Evolutionary conservation across 2,888 invertebrate genomes (phyloP).

Genomic region (Galerucella nymphaeae): DNA sequence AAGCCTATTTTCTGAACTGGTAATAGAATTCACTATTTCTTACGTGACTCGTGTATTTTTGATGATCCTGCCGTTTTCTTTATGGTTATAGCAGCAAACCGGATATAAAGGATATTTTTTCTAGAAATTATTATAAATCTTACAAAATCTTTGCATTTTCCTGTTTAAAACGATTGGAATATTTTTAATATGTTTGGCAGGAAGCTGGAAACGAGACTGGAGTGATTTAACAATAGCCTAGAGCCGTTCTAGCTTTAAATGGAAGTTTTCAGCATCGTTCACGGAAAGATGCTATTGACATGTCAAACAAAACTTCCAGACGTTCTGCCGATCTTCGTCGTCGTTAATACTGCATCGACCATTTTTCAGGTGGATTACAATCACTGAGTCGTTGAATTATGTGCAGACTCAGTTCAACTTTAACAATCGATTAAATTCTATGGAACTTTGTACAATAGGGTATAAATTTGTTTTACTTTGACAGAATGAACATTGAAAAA

Average conservation of each 20-base stretch:
- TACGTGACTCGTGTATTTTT: too few relatives aligned
- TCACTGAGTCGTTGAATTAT: slow-evolving; percentile 35
- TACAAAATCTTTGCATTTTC: not conserved
- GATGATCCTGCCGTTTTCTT: too few relatives aligned
- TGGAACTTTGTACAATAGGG: slow-evolving; percentile 32
- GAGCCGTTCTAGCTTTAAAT: slow-evolving; percentile 17
- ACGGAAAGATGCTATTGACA: slow-evolving; percentile 28
- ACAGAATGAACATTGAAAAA: slow-evolving; percentile 20
- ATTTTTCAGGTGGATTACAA: slow-evolving; percentile 37
- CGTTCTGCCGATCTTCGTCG: slow-evolving; percentile 9
- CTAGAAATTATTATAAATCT: not conserved
- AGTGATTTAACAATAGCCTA: slow-evolving; percentile 23
- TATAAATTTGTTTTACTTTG: slow-evolving; percentile 33
- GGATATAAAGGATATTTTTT: not conserved
- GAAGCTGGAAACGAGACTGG: slow-evolving; percentile 23
- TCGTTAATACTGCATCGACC: slow-evolving; percentile 35
- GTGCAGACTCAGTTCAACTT: slow-evolving; percentile 32
- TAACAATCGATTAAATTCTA: slow-evolving; percentile 34
- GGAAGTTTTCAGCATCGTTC: slow-evolving; percentile 27
- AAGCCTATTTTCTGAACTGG: too few relatives aligned
- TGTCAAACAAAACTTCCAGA: slow-evolving; percentile 35
- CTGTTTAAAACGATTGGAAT: not conserved
- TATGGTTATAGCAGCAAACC: not conserved
- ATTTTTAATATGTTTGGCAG: slow-evolving; percentile 12
- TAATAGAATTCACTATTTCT: too few relatives aligned